Conservation (phyloP, 2,797 vertebrate genomes). For the Phylloscopus collybita region DNA sequence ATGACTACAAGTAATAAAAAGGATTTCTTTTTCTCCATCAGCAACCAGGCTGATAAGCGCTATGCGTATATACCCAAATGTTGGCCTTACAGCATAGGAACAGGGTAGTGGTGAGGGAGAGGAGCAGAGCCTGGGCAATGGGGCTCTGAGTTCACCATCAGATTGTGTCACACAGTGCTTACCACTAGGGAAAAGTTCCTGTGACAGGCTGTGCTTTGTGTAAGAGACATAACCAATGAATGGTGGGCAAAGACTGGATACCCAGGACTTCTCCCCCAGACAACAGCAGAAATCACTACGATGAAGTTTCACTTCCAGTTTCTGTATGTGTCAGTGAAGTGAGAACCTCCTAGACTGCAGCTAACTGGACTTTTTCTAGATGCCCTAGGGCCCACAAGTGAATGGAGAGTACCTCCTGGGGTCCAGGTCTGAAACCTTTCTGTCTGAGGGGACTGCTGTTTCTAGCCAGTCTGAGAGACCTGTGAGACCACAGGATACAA, state of each 20-base stretch:
- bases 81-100: neutral
- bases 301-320: neutral
- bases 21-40: neutral
- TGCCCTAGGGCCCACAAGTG: neutral
- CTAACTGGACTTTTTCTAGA: neutral
- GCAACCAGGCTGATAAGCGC: neutral
- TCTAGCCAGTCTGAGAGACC: neutral
- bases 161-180: neutral
- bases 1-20: neutral
- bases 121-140: neutral
- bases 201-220: rapidly evolving
- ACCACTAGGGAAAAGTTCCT: neutral
- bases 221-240: neutral
- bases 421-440: neutral
- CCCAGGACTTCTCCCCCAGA: neutral
- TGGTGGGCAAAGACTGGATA: neutral
- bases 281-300: neutral
- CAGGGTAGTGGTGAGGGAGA: neutral
- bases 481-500: neutral
- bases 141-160: neutral
- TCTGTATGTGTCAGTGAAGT: neutral
- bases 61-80: neutral
- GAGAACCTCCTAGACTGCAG: neutral
- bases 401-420: neutral
- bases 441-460: neutral